Base-by-base conservation (phyloP, 1,140 invertebrate species). In the Neodiprion lecontei region DNA sequence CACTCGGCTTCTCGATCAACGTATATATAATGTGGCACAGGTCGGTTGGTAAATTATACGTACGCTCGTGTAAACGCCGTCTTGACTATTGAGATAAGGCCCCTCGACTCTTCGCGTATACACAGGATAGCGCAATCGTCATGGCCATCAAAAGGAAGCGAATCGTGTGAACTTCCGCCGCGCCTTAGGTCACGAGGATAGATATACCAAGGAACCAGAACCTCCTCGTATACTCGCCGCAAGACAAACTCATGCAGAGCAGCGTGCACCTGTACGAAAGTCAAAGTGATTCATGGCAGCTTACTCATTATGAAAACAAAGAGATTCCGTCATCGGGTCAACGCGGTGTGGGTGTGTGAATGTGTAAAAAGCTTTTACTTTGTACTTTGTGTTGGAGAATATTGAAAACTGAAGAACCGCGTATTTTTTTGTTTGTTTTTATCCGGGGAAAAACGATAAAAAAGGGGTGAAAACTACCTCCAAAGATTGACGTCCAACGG, bases 81-180 rank as follows among this genome's bases (percentile, higher is more conserved):
- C 53, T 61, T 61, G 53, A 61, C 53, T 61, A 12, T 17, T 61
- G 11, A 61, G n/a, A 17, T 14, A 17, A 61, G 11, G 11, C 53
- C 5, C 9, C 28, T 40, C 28, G 28, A 40, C 2, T 40, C 1
- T 61, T 5, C 0, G 53, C 9, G 9, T 14, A 9, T 61, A 61
- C 5, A 17, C n/a, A 61, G 53, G 53, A 61, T 61, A 61, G 53
- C n/a, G n/a, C 53, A 61, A 61, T 61, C 53, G 53, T 17, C 53
- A 61, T 12, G 53, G 53, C 53, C 53, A 61, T 61, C 53, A 17
- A 17, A 17, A 61, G 53, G 53, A 61, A 61, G 53, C 53, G 53
- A 61, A 61, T 61, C 53, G 53, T 61, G 53, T 61, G 53, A 61
- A 61, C 53, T 61, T 61, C 53, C 53, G 53, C 53, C 53, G 28